Percentiles rank a stretch among this genome's conserved stretches.
Conservation (phyloP, 2,113 vertebrate species). For the Pyrgilauda ruficollis region DNA sequence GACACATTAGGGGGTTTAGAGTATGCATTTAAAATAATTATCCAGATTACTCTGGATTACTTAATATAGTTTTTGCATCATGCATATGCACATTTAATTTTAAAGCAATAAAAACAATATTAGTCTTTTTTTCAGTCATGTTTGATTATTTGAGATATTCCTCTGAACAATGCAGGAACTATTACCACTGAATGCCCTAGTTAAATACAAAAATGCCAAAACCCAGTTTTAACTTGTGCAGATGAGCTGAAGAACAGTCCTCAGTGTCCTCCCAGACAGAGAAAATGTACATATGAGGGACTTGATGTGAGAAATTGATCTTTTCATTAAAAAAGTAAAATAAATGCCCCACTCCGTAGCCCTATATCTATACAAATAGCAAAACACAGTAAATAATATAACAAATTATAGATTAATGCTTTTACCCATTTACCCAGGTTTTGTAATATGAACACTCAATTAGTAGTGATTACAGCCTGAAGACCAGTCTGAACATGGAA, state of each 20-base stretch:
- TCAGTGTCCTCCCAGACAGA: background rate
- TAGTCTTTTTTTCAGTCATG: background rate
- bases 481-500: background rate
- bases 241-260: background rate
- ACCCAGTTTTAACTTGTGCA: background rate
- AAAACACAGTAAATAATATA: background rate
- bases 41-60: constrained; percentile 58
- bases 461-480: background rate
- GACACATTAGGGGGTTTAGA: constrained; percentile 65
- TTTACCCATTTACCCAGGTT: background rate
- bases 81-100: background rate
- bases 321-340: background rate
- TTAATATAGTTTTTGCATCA: constrained; percentile 40
- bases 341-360: background rate
- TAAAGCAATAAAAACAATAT: background rate
- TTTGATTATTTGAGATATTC: background rate
- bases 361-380: background rate
- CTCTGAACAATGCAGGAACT: background rate
- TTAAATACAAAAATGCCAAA: background rate
- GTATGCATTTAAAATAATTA: constrained; percentile 70
- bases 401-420: background rate
- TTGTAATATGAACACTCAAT: background rate
- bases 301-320: background rate
- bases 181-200: background rate
- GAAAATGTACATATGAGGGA: background rate